Base-by-base conservation (phyloP, 2,888 invertebrate genomes). In the Poecilobothrus nobilitatus region DNA sequence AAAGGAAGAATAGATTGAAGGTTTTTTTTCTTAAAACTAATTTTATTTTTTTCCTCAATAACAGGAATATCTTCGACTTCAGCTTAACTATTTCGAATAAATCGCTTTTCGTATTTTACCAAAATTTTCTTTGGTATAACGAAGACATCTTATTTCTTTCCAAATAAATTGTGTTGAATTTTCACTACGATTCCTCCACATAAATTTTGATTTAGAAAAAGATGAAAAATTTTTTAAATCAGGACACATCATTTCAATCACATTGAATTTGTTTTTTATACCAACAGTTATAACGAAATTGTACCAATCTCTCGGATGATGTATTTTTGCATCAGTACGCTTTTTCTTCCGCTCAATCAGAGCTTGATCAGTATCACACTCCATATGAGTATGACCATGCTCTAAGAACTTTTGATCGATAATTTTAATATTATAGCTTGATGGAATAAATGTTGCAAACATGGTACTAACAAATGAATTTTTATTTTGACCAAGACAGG, bases 281-380 rank as follows among this genome's bases (percentile, higher is more conserved):
- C 67, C 63, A 44, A 62, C 65, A 20, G 64, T n/a, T n/a, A 68
- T 27, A n/a, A 71, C 66, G 9, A 71, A 65, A 33, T 70, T 66
- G 64, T 62, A 70, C 70, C 69, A 70, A 44, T 71, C 64, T 33
- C 64, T 66, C 18, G 62, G 62, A 20, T 62, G 62, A 62, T 62
- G 62, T 3, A 62, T 62, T 20, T 44, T 37, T 10, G 20, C 34
- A 18, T 22, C 9, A 9, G 53, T 61, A 12, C 12, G 27, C 61
- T 44, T 62, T 61, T 62, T 62, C 21, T 62, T 62, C 20, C 20
- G 12, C 9, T 3, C 62, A 20, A 62, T 62, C 7, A 21, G 3
- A 20, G 20, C 20, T 4, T 62, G 62, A 10, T 62, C 62, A 53
- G 4, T 18, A 53, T 53, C 53, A 67, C 67, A 62, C 34, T 71